Conservation (phyloP, 2,888 invertebrate species). For the Perithous albicinctus region DNA sequence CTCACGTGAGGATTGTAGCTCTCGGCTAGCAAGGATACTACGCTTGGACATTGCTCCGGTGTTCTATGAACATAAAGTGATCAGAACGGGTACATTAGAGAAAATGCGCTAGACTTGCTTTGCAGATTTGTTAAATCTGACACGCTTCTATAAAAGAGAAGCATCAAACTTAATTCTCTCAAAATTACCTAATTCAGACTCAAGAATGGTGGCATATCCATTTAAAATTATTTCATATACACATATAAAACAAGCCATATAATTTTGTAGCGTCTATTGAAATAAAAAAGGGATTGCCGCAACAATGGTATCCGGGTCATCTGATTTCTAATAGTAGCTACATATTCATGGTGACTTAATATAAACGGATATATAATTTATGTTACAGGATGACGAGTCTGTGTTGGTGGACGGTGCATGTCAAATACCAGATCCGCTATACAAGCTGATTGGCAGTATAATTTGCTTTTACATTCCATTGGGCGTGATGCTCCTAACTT, state of each 20-base stretch:
- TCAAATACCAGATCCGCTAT: conserved; percentile 94
- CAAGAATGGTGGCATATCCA: too few relatives aligned
- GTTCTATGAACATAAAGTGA: conserved; percentile 86
- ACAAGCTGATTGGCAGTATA: conserved; percentile 96
- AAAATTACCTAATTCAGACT: too few relatives aligned
- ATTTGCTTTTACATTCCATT: conserved; percentile 98
- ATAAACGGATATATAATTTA: conserved; percentile 24
- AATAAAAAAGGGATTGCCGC: not conserved
- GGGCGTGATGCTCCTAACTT: conserved; percentile 97
- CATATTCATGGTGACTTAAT: not conserved
- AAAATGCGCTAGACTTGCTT: too few relatives aligned
- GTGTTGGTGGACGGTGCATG: conserved; percentile 93
- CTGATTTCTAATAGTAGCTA: too few relatives aligned
- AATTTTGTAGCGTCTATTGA: too few relatives aligned
- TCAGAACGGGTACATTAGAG: not conserved
- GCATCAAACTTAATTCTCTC: too few relatives aligned
- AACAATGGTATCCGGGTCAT: too few relatives aligned
- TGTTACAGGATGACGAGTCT: conserved; percentile 91
- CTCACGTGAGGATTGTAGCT: conserved; percentile 99
- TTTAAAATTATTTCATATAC: too few relatives aligned
- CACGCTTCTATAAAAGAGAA: not conserved
- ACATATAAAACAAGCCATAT: too few relatives aligned
- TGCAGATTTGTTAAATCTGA: not conserved
- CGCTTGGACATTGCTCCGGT: conserved; percentile 98
- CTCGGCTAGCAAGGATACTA: conserved; percentile 98